Percentiles rank a stretch among this genome's conserved stretches.
These are phyloP conservation scores for Nemotelus pantherinus DNA, from an alignment of 2,888 invertebrate species.

Conservation along the genomic window DNA sequence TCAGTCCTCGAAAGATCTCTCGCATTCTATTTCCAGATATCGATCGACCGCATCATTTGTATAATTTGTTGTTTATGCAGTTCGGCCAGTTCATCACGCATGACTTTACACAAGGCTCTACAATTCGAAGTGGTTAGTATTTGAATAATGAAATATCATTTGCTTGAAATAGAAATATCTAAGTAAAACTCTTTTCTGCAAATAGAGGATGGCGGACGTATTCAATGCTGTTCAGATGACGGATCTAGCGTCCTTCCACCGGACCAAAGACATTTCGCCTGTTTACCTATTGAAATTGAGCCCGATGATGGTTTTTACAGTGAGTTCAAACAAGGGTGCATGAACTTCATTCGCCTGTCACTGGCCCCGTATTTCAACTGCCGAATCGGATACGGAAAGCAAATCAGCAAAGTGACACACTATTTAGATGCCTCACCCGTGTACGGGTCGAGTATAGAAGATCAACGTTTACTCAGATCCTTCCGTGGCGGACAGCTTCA, in stretches of 20 bases:
- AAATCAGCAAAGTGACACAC: slow-evolving; percentile 75
- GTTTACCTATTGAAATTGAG: slow-evolving; percentile 73
- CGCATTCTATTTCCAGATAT: slow-evolving; percentile 70
- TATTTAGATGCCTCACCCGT: slow-evolving; percentile 78
- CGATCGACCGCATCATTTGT: slow-evolving; percentile 70
- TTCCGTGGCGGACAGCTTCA: slow-evolving; percentile 72
- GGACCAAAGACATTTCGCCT: slow-evolving; percentile 72
- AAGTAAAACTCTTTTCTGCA: background rate
- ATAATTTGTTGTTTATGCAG: slow-evolving; percentile 78
- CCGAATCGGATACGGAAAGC: slow-evolving; percentile 75
- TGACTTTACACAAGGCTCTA: slow-evolving; percentile 77
- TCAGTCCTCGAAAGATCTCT: slow-evolving; percentile 72
- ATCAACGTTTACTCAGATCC: slow-evolving; percentile 69
- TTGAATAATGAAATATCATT: background rate
- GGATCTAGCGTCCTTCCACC: slow-evolving; percentile 68
- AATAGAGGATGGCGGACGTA: slow-evolving; percentile 73
- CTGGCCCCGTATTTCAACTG: slow-evolving; percentile 75
- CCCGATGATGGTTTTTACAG: slow-evolving; percentile 71
- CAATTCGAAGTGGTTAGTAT: slow-evolving; percentile 72
- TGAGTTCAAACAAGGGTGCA: slow-evolving; percentile 70
- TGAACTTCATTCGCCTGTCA: slow-evolving; percentile 78
- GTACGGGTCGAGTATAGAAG: slow-evolving; percentile 75
- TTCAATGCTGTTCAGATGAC: slow-evolving; percentile 76
- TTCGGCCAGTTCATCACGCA: slow-evolving; percentile 84
- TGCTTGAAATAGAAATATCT: too few relatives aligned